Evolutionary conservation across 2,888 invertebrate genomes (phyloP).

Genomic region (Mellilla xanthometata): DNA sequence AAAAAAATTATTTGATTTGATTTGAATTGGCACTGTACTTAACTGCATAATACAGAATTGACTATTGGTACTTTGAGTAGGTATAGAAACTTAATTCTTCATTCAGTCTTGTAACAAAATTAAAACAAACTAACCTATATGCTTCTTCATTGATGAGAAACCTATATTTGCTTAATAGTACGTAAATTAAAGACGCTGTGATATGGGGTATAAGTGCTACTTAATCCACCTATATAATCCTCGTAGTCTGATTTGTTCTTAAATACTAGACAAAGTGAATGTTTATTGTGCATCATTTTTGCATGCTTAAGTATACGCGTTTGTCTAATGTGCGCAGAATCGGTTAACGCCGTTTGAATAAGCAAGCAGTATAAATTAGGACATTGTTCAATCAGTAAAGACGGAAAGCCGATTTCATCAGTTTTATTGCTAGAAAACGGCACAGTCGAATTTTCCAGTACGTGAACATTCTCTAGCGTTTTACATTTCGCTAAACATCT

Average conservation of each 20-base stretch:
- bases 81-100: too few species aligned
- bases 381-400: conserved; percentile 50
- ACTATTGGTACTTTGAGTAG: too few species aligned
- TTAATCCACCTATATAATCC: conserved; percentile 23
- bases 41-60: too few species aligned
- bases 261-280: conserved; percentile 43
- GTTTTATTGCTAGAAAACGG: too few species aligned
- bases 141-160: too few species aligned
- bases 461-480: conserved; percentile 59
- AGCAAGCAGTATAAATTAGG: conserved; percentile 52
- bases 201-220: conserved; percentile 50
- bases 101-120: not conserved
- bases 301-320: conserved; percentile 42
- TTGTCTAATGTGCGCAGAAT: conserved; percentile 34
- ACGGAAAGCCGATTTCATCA: conserved; percentile 45
- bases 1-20: too few species aligned
- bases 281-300: conserved; percentile 40
- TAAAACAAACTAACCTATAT: too few species aligned
- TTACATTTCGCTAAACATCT: conserved; percentile 51
- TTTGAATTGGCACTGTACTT: too few species aligned
- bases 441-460: conserved; percentile 45
- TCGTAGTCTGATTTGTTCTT: conserved; percentile 25
- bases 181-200: conserved; percentile 53
- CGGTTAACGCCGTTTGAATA: conserved; percentile 45
- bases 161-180: conserved; percentile 46